Percentiles rank a stretch among this genome's conserved stretches.
These are phyloP conservation scores for Melanchra persicariae DNA, from an alignment of 2,888 invertebrate species.

Conservation along the genomic window DNA sequence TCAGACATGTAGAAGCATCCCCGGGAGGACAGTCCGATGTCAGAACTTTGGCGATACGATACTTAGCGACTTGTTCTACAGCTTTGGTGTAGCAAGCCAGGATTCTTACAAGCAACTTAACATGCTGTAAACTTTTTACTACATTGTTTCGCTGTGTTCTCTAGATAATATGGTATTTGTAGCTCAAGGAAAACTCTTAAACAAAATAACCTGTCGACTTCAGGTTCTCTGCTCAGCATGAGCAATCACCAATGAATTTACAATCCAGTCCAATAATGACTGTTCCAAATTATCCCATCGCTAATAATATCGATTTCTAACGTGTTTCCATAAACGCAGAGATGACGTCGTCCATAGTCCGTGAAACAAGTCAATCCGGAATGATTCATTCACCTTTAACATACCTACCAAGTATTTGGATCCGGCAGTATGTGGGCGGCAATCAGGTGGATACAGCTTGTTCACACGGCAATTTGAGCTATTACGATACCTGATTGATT, in stretches of 20 bases:
- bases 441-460: slow-evolving; percentile 79
- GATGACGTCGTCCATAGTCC: slow-evolving; percentile 67
- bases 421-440: slow-evolving; percentile 76
- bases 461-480: slow-evolving; percentile 81
- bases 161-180: slow-evolving; percentile 11
- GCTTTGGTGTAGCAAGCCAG: slow-evolving; percentile 63
- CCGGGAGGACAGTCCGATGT: slow-evolving; percentile 65
- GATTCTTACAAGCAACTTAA: slow-evolving; percentile 65
- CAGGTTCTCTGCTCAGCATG: background rate
- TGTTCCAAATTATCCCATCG: slow-evolving; percentile 45
- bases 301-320: slow-evolving; percentile 60
- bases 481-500: slow-evolving; percentile 78
- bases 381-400: slow-evolving; percentile 75
- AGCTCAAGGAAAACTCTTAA: slow-evolving; percentile 9
- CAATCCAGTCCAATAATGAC: slow-evolving; percentile 26
- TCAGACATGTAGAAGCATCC: slow-evolving; percentile 67
- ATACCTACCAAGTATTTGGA: slow-evolving; percentile 69
- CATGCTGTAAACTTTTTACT: slow-evolving; percentile 61
- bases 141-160: slow-evolving; percentile 24
- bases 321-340: slow-evolving; percentile 62
- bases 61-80: slow-evolving; percentile 72
- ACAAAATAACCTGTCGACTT: background rate
- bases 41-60: slow-evolving; percentile 69
- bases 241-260: slow-evolving; percentile 22
- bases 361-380: slow-evolving; percentile 65